Evolutionary conservation across 2,888 invertebrate species (phyloP).

Genomic region (Penaeus monodon): DNA sequence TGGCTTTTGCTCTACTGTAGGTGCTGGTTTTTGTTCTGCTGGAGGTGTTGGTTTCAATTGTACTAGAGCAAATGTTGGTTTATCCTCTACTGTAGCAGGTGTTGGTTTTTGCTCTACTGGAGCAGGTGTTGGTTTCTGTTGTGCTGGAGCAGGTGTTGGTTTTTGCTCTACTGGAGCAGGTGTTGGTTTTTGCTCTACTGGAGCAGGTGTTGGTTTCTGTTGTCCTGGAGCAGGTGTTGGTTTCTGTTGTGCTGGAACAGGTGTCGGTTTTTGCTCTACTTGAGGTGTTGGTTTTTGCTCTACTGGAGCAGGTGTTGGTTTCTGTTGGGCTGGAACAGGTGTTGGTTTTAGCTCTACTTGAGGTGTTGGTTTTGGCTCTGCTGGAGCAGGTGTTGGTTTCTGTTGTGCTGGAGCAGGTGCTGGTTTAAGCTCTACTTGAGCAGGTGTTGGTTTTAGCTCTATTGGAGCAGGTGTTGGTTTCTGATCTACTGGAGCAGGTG

Average conservation of each 20-base stretch:
- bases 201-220: conserved; percentile 2
- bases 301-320: conserved; percentile 15
- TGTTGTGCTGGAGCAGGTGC: conserved; percentile 11
- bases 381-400: conserved; percentile 1
- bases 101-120: neutral
- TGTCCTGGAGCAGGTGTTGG: conserved; percentile 15
- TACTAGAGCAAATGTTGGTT: neutral
- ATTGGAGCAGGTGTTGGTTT: conserved; percentile 7
- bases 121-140: conserved; percentile 24
- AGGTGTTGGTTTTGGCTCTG: conserved; percentile 12
- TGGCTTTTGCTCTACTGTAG: neutral
- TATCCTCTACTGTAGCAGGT: neutral
- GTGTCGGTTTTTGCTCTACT: conserved; percentile 19
- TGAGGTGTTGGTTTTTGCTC: conserved; percentile 9
- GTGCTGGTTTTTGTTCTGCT: neutral
- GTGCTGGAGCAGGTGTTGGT: neutral
- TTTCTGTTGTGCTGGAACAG: neutral
- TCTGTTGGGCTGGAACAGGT: neutral
- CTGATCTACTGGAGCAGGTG: neutral
- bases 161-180: conserved; percentile 1
- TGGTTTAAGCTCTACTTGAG: conserved; percentile 12
- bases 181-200: conserved; percentile 23
- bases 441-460: conserved; percentile 19
- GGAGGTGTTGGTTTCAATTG: neutral
- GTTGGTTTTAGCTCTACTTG: neutral